Conservation (phyloP, 2,888 invertebrate species). For the Cyrtodaria siliqua region DNA sequence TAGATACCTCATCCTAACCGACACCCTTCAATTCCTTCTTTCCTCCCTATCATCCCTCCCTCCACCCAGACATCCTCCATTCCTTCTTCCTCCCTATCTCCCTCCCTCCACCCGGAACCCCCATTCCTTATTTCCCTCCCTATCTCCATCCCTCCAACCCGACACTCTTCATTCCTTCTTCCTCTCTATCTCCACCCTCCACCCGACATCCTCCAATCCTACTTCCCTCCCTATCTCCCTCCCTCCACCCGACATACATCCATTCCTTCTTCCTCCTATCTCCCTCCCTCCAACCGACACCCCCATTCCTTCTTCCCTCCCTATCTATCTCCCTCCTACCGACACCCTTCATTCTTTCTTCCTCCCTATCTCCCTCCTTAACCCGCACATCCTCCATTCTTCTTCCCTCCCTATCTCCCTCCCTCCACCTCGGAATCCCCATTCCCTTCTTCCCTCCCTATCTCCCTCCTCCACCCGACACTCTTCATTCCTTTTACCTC, state of each 20-base stretch:
- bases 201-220: constrained; percentile 3
- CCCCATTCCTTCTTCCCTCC: too few species aligned
- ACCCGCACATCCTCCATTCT: not conserved
- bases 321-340: not conserved
- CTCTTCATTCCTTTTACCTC: not conserved
- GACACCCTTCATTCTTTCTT: too few species aligned
- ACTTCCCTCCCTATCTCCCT: not conserved
- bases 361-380: not conserved
- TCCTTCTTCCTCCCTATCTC: too few species aligned
- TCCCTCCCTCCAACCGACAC: too few species aligned
- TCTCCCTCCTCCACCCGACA: too few species aligned
- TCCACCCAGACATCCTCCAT: constrained; percentile 2
- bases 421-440: not conserved
- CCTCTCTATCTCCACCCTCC: not conserved
- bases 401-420: too few species aligned
- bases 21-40: not conserved
- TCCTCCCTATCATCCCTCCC: constrained; percentile 17
- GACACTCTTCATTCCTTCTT: constrained; percentile 14
- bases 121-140: too few species aligned
- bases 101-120: too few species aligned
- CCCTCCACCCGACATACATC: not conserved
- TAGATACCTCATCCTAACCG: not conserved
- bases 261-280: not conserved
- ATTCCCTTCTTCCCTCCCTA: not conserved
- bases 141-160: constrained; percentile 21